These are phyloP conservation scores for Anodontia alba DNA, from an alignment of 2,888 invertebrate species.

Conservation along the genomic window DNA sequence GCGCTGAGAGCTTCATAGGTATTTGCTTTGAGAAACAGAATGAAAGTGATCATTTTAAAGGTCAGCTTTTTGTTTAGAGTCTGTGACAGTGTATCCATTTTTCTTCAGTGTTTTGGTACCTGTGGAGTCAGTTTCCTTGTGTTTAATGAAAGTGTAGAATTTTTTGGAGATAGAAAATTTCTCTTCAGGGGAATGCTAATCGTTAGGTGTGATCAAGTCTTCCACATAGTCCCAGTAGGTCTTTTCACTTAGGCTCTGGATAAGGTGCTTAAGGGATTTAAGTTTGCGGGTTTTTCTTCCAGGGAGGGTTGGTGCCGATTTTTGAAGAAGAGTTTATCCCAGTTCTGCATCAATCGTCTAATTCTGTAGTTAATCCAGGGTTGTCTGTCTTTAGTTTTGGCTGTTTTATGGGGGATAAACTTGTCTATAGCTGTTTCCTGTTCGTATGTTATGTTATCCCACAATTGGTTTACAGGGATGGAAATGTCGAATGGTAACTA, in stretches of 20 bases:
- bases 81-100: slow-evolving; percentile 7
- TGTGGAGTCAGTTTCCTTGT: slow-evolving; percentile 15
- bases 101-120: slow-evolving; percentile 13
- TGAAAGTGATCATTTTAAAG: background rate
- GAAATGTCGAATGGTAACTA: background rate
- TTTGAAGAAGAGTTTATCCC: slow-evolving; percentile 23
- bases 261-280: slow-evolving; percentile 11
- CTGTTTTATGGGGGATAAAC: slow-evolving; percentile 3
- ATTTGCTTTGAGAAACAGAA: background rate
- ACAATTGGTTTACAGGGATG: slow-evolving; percentile 11
- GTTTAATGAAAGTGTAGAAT: slow-evolving; percentile 20
- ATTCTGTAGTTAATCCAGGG: slow-evolving; percentile 13
- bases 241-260: slow-evolving; percentile 8
- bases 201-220: slow-evolving; percentile 17
- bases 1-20: slow-evolving; percentile 9
- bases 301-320: slow-evolving; percentile 5
- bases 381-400: slow-evolving; percentile 13
- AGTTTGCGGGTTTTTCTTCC: slow-evolving; percentile 16
- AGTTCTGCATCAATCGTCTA: slow-evolving; percentile 11
- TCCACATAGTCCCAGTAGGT: slow-evolving; percentile 21
- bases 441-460: slow-evolving; percentile 11
- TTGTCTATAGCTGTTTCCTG: slow-evolving; percentile 13
- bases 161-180: slow-evolving; percentile 13
- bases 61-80: slow-evolving; percentile 2
- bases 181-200: slow-evolving; percentile 7